Percentiles rank a stretch among this genome's conserved stretches.
These are phyloP conservation scores for Poecilia gillii DNA, from an alignment of 2,797 vertebrate genomes.

Conservation along the genomic window DNA sequence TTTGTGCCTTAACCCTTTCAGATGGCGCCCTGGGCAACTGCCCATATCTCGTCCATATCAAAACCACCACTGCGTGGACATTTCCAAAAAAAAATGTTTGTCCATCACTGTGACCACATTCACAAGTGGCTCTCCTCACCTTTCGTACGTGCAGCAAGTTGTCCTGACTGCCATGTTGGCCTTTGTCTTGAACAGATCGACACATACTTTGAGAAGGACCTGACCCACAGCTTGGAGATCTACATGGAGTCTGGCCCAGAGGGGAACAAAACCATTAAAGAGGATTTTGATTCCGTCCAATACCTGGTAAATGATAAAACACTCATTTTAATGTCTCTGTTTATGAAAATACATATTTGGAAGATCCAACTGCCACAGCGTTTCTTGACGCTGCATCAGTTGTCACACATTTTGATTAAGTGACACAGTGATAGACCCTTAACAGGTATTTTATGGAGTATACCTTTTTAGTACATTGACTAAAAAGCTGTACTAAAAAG, in stretches of 20 bases:
- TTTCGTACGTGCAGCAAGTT: background rate
- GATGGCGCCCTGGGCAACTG: too few relatives aligned
- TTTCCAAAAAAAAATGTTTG: too few relatives aligned
- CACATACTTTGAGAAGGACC: slow-evolving; percentile 68
- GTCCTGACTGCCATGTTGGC: background rate
- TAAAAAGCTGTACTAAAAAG: too few relatives aligned
- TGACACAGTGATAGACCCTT: background rate
- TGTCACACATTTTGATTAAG: background rate
- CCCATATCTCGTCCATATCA: too few relatives aligned
- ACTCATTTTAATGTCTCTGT: background rate
- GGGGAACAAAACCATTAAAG: slow-evolving; percentile 57
- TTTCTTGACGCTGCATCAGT: background rate
- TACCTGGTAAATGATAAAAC: slow-evolving; percentile 48
- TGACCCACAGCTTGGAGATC: slow-evolving; percentile 64
- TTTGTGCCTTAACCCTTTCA: background rate
- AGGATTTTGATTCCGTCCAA: slow-evolving; percentile 72
- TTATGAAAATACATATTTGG: background rate
- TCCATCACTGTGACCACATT: background rate
- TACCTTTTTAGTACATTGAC: too few relatives aligned
- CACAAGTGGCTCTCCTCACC: background rate
- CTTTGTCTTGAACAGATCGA: slow-evolving; percentile 62
- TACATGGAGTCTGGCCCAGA: slow-evolving; percentile 53
- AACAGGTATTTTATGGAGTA: too few relatives aligned
- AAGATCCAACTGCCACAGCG: background rate
- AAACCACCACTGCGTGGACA: too few relatives aligned